phyloP scores from a whole-genome alignment of 2,113 vertebrate genomes.

The Istiophorus platypterus region DNA sequence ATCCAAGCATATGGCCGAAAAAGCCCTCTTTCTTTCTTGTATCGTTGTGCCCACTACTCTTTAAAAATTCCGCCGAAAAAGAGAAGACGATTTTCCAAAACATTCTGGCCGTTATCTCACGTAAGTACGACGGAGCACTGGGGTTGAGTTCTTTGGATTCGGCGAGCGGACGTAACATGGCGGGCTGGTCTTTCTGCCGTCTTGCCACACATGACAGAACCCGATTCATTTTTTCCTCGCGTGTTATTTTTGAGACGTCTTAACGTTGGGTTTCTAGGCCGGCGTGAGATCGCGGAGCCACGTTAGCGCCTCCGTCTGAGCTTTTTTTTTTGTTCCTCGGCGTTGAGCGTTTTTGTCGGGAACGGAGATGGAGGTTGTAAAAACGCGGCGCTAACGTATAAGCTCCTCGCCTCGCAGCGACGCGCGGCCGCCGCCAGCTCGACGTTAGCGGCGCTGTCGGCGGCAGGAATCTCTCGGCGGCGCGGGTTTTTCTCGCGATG shows the following conservation, averaged over 20 bases:
- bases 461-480: constrained; percentile 5
- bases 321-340: not conserved
- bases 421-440: constrained; percentile 29
- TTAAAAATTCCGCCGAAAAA: constrained; percentile 99
- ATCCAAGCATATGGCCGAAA: constrained; percentile 88
- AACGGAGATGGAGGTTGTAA: not conserved
- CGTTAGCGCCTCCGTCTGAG: fast-evolving
- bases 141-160: constrained; percentile 42
- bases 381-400: constrained; percentile 44
- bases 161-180: constrained; percentile 79
- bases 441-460: constrained; percentile 22
- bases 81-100: constrained; percentile 99
- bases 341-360: constrained; percentile 15
- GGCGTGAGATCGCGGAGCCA: no score
- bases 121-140: constrained; percentile 87
- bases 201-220: constrained; percentile 72
- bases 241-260: not conserved
- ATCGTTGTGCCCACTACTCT: constrained; percentile 96
- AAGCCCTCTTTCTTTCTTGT: constrained; percentile 93
- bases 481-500: constrained; percentile 8
- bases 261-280: not conserved
- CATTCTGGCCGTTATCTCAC: constrained; percentile 99
- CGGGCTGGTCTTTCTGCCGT: constrained; percentile 75
- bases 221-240: constrained; percentile 43
- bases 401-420: constrained; percentile 51